phyloP scores from a whole-genome alignment of 2,113 vertebrate species.

The Agapornis roseicollis region DNA sequence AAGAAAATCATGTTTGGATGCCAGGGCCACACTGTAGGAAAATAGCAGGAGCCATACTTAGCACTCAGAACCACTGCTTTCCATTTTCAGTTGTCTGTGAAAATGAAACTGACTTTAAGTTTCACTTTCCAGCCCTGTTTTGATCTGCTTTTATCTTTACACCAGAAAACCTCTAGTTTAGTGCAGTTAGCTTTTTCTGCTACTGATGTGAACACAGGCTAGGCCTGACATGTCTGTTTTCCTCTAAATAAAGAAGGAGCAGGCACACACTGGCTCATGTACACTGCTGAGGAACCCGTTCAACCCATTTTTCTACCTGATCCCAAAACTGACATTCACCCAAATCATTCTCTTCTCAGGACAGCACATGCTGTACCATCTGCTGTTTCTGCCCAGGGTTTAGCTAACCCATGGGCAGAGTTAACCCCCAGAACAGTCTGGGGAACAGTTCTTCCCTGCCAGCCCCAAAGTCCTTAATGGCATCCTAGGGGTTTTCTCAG shows the following conservation, averaged over 20 bases:
- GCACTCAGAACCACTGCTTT: background rate
- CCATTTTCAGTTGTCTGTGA: background rate
- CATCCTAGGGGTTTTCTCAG: background rate
- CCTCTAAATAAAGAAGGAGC: background rate
- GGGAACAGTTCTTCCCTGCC: background rate
- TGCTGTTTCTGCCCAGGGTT: no score
- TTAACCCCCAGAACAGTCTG: no score
- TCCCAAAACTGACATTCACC: background rate
- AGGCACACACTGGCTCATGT: background rate
- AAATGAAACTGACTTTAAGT: background rate
- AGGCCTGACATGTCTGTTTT: background rate
- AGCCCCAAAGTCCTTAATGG: fast-evolving
- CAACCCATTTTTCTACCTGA: background rate
- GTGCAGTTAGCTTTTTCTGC: background rate
- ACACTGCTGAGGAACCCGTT: fast-evolving
- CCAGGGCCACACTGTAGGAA: background rate
- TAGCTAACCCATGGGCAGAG: fast-evolving
- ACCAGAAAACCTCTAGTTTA: background rate
- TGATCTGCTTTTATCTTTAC: background rate
- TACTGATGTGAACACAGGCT: background rate
- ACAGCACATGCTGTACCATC: background rate
- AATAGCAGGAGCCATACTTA: background rate
- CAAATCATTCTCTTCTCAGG: no score
- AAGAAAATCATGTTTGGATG: background rate
- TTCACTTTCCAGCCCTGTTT: background rate